Evolutionary conservation across 2,113 vertebrate species (phyloP), one percentile per base, ranked within the genome.

Genomic region (Siphamia tubifer): DNA sequence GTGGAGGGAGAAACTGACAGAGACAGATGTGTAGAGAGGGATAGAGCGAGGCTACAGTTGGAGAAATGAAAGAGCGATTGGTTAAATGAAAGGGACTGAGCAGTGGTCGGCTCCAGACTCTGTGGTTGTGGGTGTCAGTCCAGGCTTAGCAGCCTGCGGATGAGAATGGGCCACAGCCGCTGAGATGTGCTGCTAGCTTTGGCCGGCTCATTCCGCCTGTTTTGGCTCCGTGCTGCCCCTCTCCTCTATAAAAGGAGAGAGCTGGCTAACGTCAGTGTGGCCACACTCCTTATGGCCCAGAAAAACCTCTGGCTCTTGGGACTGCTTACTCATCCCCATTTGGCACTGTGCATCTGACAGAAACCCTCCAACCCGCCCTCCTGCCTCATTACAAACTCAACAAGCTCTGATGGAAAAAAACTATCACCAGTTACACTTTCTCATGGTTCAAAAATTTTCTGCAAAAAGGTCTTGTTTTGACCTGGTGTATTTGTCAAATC

Each of bases 91-190:
- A 79, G 64, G 62, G 55, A 71, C 77, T 16, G 47, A 68, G 76
- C 65, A 4, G 70, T 9, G 8, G n/a, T 27, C 45, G 2, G 38
- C 57, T 81, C 75, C 73, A 65, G 36, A 71, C 58, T 38, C 65
- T 78, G 84, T 17, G 86, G 81, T 87, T 81, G 81, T 4, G 81
- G 74, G 69, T 84, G 82, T 84, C 78, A 27, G 65, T 79, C 72
- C 83, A 74, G 60, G 74, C 69, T 87, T 47, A 79, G 70, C 75
- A 74, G 77, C 47, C 58, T 45, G 68, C 36, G 11, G 60, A 79
- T 16, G 66, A 74, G 76, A 68, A 45, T 21, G 49, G 32, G 25
- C 72, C 60, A 25, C 51, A 79, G 65, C 53, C 40, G 44, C 73
- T 44, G 15, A 62, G 79, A 76, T 67, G 23, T 61, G 58, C 79